phyloP scores from a whole-genome alignment of 2,888 invertebrate genomes.

The Germaria angustata region DNA sequence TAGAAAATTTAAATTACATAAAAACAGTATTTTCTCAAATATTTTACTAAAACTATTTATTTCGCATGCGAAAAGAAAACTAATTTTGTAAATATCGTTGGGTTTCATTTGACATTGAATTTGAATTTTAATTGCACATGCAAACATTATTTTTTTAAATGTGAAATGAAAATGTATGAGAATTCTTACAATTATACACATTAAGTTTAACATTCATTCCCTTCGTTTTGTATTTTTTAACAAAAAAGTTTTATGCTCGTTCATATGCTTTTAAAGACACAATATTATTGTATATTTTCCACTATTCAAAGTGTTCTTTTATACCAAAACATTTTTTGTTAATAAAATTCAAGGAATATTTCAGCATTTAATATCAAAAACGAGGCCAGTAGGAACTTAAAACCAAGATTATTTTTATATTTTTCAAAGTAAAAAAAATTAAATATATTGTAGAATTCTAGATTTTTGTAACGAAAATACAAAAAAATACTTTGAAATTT shows the following conservation, averaged over 20 bases:
- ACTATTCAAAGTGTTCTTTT: background rate
- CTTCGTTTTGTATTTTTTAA: background rate
- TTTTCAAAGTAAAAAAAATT: too few relatives aligned
- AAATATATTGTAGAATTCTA: too few relatives aligned
- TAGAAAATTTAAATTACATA: too few relatives aligned
- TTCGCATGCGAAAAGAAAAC: too few relatives aligned
- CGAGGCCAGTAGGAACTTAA: background rate
- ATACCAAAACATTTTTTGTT: background rate
- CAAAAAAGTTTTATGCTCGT: background rate
- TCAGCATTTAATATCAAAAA: background rate
- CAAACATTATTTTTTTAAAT: background rate
- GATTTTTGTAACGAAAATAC: too few relatives aligned
- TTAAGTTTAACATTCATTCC: constrained; percentile 45
- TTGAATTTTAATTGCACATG: background rate
- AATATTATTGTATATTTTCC: background rate
- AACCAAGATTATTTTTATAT: background rate
- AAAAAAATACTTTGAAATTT: too few relatives aligned
- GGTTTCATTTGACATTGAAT: constrained; percentile 23
- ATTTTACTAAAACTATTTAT: too few relatives aligned
- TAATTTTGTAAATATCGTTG: too few relatives aligned
- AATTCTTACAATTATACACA: constrained; percentile 35
- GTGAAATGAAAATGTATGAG: constrained; percentile 8
- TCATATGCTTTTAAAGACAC: background rate
- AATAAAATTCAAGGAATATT: background rate
- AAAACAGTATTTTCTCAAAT: too few relatives aligned